Evolutionary conservation across 2,113 vertebrate genomes (phyloP), one percentile per base, ranked within the genome.

Genomic region (Marcusenius ussheri): DNA sequence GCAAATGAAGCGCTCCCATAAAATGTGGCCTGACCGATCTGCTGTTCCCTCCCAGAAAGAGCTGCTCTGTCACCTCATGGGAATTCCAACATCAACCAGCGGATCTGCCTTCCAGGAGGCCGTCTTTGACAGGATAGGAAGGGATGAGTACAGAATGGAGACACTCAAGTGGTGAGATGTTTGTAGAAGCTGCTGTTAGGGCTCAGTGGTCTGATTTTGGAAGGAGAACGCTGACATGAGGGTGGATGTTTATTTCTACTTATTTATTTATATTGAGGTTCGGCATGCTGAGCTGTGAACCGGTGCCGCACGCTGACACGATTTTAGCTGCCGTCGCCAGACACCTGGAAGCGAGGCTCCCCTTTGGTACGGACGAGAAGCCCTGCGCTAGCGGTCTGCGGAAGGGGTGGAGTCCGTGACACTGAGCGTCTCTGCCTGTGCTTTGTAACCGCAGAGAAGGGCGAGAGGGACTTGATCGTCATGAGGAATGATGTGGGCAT

Each of bases 401-500:
- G 49, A 53, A 19, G 17, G 50, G 4, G 31, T 2, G 27, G 85
- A 6, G 8, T 6, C 85, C 42, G 85, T 87, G 10, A 35, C 17
- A 9, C 2, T 53, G 47, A 86, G n/a, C 9, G 50, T 17, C 27
- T 24, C 8, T 42, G 74, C 17, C 3, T 86, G 31, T 74, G 11
- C 85, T 88, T 70, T 85, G 80, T 90, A 56, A 2, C 89, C 89
- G 85, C 86, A 99, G 98, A 95, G 3, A 90, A 96, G 88, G 95
- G 95, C 6, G 98, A 99, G 94, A 95, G 96, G 90, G 98, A 99
- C 94, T 96, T 99, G 97, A 95, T 99, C 91, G 91, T 99, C 91
- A 94, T 99, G 97, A 97, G 97, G 93, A 98, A 96, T 85, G 97
- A 97, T 90, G 96, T 99, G 89, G 97, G 97, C 39, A 95, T 99